Conservation (phyloP, 2,888 invertebrate species). For the Cryptus armator region DNA sequence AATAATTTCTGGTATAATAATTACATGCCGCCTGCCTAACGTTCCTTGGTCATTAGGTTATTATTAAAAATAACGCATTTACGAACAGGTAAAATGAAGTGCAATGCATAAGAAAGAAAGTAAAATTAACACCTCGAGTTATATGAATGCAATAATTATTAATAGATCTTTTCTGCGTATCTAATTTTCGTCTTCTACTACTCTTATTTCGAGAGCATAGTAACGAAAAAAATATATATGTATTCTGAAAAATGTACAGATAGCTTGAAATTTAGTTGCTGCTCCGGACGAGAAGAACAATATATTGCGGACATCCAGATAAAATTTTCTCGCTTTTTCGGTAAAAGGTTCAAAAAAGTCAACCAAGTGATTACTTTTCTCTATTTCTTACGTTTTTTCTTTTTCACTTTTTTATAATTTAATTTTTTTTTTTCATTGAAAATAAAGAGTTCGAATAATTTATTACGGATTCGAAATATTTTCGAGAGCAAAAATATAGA, state of each 20-base stretch:
- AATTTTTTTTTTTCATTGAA: background rate
- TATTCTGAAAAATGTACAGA: background rate
- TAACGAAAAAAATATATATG: background rate
- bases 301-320: too few species aligned
- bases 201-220: background rate
- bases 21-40: slow-evolving; percentile 2
- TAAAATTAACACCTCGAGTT: background rate
- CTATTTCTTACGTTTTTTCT: background rate
- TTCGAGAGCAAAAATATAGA: background rate
- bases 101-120: background rate
- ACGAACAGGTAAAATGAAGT: slow-evolving; percentile 3
- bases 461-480: background rate
- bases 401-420: background rate
- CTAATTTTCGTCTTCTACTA: slow-evolving; percentile 8
- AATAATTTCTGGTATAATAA: slow-evolving; percentile 58
- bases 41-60: background rate
- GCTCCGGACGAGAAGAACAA: background rate
- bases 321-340: background rate
- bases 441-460: background rate
- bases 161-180: slow-evolving; percentile 1
- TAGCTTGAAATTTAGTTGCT: background rate
- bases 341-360: background rate
- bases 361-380: background rate
- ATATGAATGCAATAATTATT: background rate
- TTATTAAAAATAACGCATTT: slow-evolving; percentile 24